Evolutionary conservation across 2,888 invertebrate genomes (phyloP).

Genomic region (Slavum lentiscoides): DNA sequence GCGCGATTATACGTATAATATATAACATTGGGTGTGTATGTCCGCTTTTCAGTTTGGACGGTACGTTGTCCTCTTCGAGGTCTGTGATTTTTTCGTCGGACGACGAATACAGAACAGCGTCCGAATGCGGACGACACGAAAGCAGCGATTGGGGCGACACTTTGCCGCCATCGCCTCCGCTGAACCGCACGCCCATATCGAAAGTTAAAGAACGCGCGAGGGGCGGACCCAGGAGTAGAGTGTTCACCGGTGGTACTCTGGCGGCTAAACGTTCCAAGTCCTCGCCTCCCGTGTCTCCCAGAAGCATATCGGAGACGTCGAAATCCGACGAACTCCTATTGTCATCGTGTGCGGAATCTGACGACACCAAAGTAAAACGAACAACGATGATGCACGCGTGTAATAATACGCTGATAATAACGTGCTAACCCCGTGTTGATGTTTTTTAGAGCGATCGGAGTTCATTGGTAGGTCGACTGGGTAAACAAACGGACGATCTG

Average conservation of each 20-base stretch:
- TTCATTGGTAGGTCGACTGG: constrained; percentile 62
- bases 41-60: constrained; percentile 54
- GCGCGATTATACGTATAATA: too few species aligned
- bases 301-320: constrained; percentile 34
- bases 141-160: constrained; percentile 83
- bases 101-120: constrained; percentile 84
- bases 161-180: constrained; percentile 70
- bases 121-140: constrained; percentile 72
- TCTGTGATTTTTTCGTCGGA: constrained; percentile 80
- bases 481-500: constrained; percentile 71
- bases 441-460: constrained; percentile 58
- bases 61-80: constrained; percentile 67
- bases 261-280: constrained; percentile 43
- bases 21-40: neutral
- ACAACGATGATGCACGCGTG: neutral
- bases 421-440: neutral
- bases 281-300: constrained; percentile 40
- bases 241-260: constrained; percentile 39
- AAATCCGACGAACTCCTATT: constrained; percentile 38
- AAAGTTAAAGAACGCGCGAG: constrained; percentile 69
- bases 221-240: constrained; percentile 46
- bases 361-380: constrained; percentile 39
- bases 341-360: constrained; percentile 45
- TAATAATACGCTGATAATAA: neutral
- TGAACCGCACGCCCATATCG: constrained; percentile 66